Evolutionary conservation across 2,113 vertebrate genomes (phyloP), one percentile per base, ranked within the genome.

Genomic region (Lophotis ruficrista): DNA sequence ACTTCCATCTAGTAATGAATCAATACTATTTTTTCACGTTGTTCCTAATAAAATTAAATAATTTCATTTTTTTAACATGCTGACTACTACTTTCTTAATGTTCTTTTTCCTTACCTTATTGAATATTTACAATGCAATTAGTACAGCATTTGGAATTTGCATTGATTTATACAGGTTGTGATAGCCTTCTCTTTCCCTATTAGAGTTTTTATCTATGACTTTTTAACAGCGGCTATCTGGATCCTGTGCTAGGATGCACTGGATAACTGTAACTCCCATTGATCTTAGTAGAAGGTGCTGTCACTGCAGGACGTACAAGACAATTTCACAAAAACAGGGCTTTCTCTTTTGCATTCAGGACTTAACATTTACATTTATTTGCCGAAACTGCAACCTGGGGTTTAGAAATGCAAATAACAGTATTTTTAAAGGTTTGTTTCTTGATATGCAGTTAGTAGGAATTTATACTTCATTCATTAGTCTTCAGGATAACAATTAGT

Each of bases 91-190:
- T 90, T 87, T 87, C 33, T 66, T 95, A 17, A 25, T 73, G 51
- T 70, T 93, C 45, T 57, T 93, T 93, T 87, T 61, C 60, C 51
- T 90, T 73, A 66, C 35, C 10, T 94, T 58, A 96, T 94, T 96
- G 60, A 80, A 81, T 96, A 94, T 89, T 71, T 38, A 25, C 47
- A 93, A 87, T 89, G 10, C 15, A 81, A 56, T 97, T 92, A 94
- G 77, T 87, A 75, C 22, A 56, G 43, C 56, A 92, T 70, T 93
- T 92, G 21, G 51, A 87, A 82, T 87, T 94, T 79, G 73, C 37
- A 90, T 86, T 89, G 51, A 93, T 93, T 86, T 89, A 77, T 93
- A 54, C 20, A 66, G 22, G 47, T 69, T 72, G 16, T 43, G 53
- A 65, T 72, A 83, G 45, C 24, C 28, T 85, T 85, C 58, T 90